Evolutionary conservation across 2,888 invertebrate species (phyloP).

Genomic region (Morpho deidamia): DNA sequence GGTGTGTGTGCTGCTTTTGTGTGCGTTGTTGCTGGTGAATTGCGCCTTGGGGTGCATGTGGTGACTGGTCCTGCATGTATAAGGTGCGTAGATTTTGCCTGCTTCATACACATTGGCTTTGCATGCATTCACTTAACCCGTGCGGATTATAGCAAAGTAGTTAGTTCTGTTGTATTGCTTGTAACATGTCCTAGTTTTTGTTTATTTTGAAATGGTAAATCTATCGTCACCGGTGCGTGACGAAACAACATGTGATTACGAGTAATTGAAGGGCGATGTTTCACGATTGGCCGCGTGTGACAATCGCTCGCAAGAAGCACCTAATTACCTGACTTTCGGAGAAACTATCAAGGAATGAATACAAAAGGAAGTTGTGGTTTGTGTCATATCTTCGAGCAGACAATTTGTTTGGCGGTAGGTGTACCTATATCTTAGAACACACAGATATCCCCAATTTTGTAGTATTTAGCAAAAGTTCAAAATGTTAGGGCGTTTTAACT

Average conservation of each 20-base stretch:
- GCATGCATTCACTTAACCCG: too few relatives aligned
- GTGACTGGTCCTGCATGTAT: too few relatives aligned
- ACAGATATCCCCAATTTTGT: conserved; percentile 1
- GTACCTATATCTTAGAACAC: conserved; percentile 42
- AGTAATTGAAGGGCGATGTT: conserved; percentile 33
- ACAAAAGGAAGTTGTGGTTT: conserved; percentile 15
- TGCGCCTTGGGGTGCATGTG: too few relatives aligned
- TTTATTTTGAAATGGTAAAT: conserved; percentile 25
- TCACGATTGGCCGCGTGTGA: conserved; percentile 33
- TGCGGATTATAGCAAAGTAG: too few relatives aligned
- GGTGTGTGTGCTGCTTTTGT: too few relatives aligned
- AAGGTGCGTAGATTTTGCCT: too few relatives aligned
- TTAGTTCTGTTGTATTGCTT: too few relatives aligned
- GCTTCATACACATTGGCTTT: too few relatives aligned
- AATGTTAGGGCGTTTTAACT: too few relatives aligned
- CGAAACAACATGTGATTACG: conserved; percentile 52
- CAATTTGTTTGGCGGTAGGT: conserved; percentile 43
- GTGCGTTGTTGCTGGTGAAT: too few relatives aligned
- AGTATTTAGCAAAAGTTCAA: too few relatives aligned
- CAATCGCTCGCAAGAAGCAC: conserved; percentile 48
- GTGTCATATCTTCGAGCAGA: conserved; percentile 29
- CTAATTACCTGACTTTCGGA: conserved; percentile 47
- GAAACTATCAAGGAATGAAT: conserved; percentile 27
- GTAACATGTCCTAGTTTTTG: background rate
- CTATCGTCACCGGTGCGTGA: conserved; percentile 62